These are phyloP conservation scores for Cavia porcellus DNA, from an alignment of 2,113 vertebrate species.

Conservation along the genomic window DNA sequence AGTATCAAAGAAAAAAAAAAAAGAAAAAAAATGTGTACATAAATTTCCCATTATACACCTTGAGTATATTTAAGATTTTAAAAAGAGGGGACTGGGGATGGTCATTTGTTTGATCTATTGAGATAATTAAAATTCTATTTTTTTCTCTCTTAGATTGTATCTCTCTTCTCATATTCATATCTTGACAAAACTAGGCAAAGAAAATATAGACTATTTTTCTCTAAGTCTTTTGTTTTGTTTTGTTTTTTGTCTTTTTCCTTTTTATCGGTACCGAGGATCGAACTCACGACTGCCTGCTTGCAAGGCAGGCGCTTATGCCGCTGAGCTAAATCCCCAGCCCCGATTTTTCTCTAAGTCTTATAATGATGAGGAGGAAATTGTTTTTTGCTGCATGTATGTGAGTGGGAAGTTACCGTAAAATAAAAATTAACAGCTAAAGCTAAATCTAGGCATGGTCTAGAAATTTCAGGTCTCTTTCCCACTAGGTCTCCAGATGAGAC, in stretches of 20 bases:
- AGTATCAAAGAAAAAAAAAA: no score
- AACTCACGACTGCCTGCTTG: no score
- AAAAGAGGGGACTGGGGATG: background rate
- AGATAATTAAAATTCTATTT: background rate
- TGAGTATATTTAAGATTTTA: background rate
- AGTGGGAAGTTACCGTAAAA: background rate
- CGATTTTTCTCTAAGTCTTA: background rate
- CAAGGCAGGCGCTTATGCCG: no score
- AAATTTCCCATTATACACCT: background rate
- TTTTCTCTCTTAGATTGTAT: background rate
- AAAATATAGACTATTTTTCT: background rate
- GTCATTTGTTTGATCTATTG: background rate
- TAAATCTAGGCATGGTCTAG: background rate
- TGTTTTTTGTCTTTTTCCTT: no score
- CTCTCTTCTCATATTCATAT: background rate
- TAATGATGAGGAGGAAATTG: background rate
- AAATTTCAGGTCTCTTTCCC: background rate
- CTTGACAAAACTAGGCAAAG: constrained; percentile 20
- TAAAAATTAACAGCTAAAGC: background rate
- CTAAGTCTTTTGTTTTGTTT: no score
- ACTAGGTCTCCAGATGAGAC: background rate
- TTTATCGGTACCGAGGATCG: no score
- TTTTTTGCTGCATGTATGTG: no score
- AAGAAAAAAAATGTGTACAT: background rate
- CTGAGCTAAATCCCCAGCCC: no score